phyloP scores from a whole-genome alignment of 2,888 invertebrate genomes.

The Caenorhabditis sinica region DNA sequence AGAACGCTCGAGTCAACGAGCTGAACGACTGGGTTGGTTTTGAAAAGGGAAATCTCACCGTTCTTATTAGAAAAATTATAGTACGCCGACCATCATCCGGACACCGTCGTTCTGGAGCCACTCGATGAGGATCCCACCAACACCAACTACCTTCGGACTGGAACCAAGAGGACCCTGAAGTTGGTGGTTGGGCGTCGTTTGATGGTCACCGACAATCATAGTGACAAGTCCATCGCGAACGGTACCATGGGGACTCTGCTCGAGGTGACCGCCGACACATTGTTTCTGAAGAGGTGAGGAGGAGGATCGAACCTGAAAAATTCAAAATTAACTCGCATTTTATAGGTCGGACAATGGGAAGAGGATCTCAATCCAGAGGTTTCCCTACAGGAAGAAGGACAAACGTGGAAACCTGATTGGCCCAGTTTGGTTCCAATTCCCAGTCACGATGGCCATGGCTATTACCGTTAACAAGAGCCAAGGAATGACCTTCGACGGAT shows the following conservation, averaged over 20 bases:
- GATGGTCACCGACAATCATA: neutral
- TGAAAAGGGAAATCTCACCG: neutral
- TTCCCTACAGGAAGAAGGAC: neutral
- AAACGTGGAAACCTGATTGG: too few species aligned
- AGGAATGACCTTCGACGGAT: conserved; percentile 8
- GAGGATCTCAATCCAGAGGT: neutral
- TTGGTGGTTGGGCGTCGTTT: neutral
- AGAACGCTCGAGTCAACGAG: neutral
- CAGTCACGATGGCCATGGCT: neutral
- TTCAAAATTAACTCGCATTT: neutral
- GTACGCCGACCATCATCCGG: too few species aligned
- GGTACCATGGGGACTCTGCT: neutral
- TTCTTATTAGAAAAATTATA: too few species aligned
- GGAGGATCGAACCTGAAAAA: neutral
- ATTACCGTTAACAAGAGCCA: conserved; percentile 1
- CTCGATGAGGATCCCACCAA: too few species aligned
- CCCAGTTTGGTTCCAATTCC: neutral
- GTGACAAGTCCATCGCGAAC: neutral
- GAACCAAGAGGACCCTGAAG: neutral
- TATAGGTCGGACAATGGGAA: neutral
- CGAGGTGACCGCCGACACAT: too few species aligned
- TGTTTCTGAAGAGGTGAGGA: neutral
- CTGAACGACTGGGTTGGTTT: conserved; percentile 8
- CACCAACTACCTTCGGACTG: too few species aligned
- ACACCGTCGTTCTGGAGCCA: too few species aligned